A percentile compares a stretch with the other conserved stretches of the same genome.
Evolutionary conservation across 2,113 vertebrate genomes (phyloP).

Genomic region (Gymnorhina tibicen): DNA sequence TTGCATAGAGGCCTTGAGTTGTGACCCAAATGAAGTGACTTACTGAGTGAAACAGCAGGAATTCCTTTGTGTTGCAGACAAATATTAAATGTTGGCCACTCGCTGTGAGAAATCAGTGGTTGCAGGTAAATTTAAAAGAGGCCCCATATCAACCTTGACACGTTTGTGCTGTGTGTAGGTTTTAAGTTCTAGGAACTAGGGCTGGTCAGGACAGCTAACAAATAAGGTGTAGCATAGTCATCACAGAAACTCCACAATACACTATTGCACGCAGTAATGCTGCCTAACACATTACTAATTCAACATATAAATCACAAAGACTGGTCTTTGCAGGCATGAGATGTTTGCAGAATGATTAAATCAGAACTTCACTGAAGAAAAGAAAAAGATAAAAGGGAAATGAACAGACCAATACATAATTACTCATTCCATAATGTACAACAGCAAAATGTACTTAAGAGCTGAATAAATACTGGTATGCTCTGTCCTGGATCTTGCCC

Average conservation of each 20-base stretch:
- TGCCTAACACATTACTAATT: neutral
- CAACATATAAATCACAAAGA: neutral
- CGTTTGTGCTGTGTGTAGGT: rapidly evolving
- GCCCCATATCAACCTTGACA: neutral
- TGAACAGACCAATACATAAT: neutral
- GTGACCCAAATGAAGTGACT: neutral
- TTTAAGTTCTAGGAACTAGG: neutral
- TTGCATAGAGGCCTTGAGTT: neutral
- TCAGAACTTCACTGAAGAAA: neutral
- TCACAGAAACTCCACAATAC: neutral
- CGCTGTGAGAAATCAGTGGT: neutral
- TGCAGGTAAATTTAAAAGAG: neutral
- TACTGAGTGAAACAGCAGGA: neutral
- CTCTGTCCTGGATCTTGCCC: neutral
- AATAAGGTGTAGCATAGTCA: neutral
- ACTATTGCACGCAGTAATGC: neutral
- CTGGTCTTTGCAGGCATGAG: neutral
- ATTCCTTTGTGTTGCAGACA: neutral
- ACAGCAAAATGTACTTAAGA: neutral
- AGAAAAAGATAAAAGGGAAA: neutral
- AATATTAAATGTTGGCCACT: neutral
- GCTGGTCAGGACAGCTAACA: neutral
- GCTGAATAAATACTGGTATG: neutral
- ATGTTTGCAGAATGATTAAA: neutral
- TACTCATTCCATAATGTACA: neutral